A percentile compares a stretch with the other conserved stretches of the same genome.
phyloP scores from a whole-genome alignment of 2,113 vertebrate species.

The Cisticola juncidis region DNA sequence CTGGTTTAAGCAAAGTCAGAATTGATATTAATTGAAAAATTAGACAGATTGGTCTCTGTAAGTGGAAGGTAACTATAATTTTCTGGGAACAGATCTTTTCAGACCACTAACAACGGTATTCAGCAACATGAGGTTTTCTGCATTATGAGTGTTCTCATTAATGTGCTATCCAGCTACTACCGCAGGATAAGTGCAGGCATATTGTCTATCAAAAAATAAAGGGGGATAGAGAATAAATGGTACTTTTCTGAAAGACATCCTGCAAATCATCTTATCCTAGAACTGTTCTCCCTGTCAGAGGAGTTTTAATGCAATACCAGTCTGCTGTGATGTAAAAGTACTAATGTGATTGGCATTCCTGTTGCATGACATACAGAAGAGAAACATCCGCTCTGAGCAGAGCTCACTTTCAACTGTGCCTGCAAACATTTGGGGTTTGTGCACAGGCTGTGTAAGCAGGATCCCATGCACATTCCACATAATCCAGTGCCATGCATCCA shows the following conservation, averaged over 20 bases:
- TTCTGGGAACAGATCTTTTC: conserved; percentile 1
- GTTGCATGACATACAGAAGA: conserved; percentile 21
- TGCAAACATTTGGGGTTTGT: conserved; percentile 36
- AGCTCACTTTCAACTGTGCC: not conserved
- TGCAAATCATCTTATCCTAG: not conserved
- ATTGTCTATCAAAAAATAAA: not conserved
- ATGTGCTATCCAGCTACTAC: not conserved
- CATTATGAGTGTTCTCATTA: not conserved
- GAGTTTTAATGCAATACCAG: conserved; percentile 10
- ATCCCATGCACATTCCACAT: conserved; percentile 57
- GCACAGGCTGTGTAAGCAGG: conserved; percentile 33
- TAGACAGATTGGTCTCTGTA: not conserved
- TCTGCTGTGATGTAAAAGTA: conserved; percentile 37
- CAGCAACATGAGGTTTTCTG: not conserved
- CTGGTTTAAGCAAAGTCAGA: not conserved
- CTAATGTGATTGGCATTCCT: conserved; percentile 46
- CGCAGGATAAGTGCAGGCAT: not conserved
- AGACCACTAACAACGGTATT: not conserved
- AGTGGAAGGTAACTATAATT: conserved; percentile 1
- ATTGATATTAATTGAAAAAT: conserved; percentile 9
- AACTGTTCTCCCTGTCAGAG: not conserved
- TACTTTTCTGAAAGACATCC: conserved; percentile 17
- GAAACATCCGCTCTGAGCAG: conserved; percentile 33
- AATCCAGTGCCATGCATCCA: conserved; percentile 46
- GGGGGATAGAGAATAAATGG: not conserved